Percentiles rank a stretch among this genome's conserved stretches.
Conservation (phyloP, 2,113 vertebrate species). For the Tretioscincus oriximinensis region DNA sequence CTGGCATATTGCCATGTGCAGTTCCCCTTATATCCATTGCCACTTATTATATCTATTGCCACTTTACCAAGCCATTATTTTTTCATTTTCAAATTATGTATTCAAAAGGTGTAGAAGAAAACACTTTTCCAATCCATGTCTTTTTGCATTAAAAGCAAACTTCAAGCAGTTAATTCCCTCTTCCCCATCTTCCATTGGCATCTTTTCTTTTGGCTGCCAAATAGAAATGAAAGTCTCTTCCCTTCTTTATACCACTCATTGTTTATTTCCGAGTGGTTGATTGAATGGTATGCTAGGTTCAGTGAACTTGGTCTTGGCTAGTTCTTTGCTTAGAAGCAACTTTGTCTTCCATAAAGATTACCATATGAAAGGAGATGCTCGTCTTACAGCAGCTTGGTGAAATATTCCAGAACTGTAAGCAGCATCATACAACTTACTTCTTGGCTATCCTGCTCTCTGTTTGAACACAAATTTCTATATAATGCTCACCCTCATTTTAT, state of each 20-base stretch:
- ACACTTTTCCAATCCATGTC: slow-evolving; percentile 34
- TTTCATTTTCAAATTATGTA: slow-evolving; percentile 46
- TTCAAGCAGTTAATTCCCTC: slow-evolving; percentile 53
- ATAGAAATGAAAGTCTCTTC: slow-evolving; percentile 69
- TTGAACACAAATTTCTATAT: not conserved
- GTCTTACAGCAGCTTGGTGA: slow-evolving; percentile 43
- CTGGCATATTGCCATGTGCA: slow-evolving; percentile 70
- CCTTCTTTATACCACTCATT: slow-evolving; percentile 52
- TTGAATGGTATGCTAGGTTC: slow-evolving; percentile 74
- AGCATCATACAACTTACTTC: slow-evolving; percentile 38
- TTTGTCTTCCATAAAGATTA: slow-evolving; percentile 68
- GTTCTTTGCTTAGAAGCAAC: slow-evolving; percentile 69
- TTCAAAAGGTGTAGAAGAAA: slow-evolving; percentile 25
- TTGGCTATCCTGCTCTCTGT: slow-evolving; percentile 10
- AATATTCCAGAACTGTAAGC: slow-evolving; percentile 67
- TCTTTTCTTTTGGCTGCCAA: slow-evolving; percentile 42
- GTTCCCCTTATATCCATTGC: slow-evolving; percentile 65
- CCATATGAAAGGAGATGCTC: slow-evolving; percentile 77
- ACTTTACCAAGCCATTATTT: slow-evolving; percentile 28
- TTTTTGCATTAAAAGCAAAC: slow-evolving; percentile 38
- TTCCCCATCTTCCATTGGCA: slow-evolving; percentile 37
- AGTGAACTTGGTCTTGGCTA: slow-evolving; percentile 78
- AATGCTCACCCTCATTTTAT: slow-evolving; percentile 5
- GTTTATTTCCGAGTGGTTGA: slow-evolving; percentile 59
- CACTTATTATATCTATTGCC: slow-evolving; percentile 61